These are phyloP conservation scores for Chironomus tentans DNA, from an alignment of 2,888 invertebrate genomes.

Conservation along the genomic window DNA sequence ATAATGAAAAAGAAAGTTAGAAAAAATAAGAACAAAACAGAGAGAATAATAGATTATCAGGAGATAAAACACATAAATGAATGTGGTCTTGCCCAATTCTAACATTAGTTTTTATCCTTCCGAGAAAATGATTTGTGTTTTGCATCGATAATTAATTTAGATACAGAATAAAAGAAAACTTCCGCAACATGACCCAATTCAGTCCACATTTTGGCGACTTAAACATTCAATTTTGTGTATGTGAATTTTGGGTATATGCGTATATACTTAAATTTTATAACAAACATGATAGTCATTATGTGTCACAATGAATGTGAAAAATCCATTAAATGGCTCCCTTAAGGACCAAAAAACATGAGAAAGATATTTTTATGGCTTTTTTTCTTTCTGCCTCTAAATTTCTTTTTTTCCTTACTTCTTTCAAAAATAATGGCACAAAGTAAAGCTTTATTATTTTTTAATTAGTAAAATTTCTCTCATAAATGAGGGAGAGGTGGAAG, in stretches of 20 bases:
- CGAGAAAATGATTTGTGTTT: constrained; percentile 15
- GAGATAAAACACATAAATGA: neutral
- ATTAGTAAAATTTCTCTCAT: constrained; percentile 23
- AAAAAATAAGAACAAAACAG: neutral
- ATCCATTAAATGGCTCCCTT: neutral
- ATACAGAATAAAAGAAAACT: neutral
- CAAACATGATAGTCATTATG: constrained; percentile 14
- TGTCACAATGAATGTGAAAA: neutral
- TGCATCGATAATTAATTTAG: constrained; percentile 19
- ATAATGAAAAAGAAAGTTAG: neutral
- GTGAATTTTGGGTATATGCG: too few relatives aligned
- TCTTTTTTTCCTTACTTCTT: neutral
- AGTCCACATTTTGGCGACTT: neutral
- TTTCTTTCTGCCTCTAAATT: neutral
- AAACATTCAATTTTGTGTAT: too few relatives aligned
- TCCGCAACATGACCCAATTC: neutral
- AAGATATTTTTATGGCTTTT: neutral
- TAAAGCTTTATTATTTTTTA: constrained; percentile 22
- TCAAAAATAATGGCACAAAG: neutral
- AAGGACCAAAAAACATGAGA: neutral
- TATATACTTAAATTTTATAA: neutral
- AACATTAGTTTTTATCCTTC: too few relatives aligned
- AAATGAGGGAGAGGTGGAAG: neutral
- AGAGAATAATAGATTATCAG: neutral
- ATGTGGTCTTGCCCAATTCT: neutral